These are phyloP conservation scores for Calcarius lapponicus DNA, from an alignment of 2,797 vertebrate species.

Conservation along the genomic window DNA sequence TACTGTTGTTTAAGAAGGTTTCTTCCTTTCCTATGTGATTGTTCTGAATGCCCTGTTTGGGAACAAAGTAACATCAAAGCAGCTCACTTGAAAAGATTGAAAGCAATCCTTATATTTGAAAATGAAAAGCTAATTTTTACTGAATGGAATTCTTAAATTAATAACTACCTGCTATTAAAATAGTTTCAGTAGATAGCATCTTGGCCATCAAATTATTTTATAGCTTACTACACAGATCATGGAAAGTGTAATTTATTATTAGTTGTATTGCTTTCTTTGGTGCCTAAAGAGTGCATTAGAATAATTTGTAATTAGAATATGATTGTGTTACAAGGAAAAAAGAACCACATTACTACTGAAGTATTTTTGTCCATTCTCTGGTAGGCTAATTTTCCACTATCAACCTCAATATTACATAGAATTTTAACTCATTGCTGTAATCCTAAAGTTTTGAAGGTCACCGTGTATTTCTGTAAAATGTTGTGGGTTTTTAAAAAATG, in stretches of 20 bases:
- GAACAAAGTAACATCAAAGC: neutral
- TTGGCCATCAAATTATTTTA: neutral
- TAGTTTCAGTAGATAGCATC: neutral
- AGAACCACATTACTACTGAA: neutral
- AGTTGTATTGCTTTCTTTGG: neutral
- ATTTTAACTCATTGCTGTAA: neutral
- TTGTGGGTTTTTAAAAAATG: accelerated
- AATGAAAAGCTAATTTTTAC: neutral
- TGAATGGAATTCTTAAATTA: neutral
- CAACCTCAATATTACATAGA: neutral
- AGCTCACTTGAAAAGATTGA: conserved; percentile 12
- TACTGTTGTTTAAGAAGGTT: neutral
- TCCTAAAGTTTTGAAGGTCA: neutral
- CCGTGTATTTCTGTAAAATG: neutral
- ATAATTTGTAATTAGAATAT: neutral
- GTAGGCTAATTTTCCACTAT: neutral
- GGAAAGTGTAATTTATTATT: neutral
- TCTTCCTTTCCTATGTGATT: conserved; percentile 1
- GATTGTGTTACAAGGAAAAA: neutral
- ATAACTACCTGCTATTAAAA: neutral
- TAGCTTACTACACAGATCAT: neutral
- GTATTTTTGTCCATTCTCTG: neutral
- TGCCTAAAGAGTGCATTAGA: neutral
- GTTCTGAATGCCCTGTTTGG: neutral
- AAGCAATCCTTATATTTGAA: conserved; percentile 1